Conservation (phyloP, 2,797 vertebrate species). For the Etheostoma nigrum region DNA sequence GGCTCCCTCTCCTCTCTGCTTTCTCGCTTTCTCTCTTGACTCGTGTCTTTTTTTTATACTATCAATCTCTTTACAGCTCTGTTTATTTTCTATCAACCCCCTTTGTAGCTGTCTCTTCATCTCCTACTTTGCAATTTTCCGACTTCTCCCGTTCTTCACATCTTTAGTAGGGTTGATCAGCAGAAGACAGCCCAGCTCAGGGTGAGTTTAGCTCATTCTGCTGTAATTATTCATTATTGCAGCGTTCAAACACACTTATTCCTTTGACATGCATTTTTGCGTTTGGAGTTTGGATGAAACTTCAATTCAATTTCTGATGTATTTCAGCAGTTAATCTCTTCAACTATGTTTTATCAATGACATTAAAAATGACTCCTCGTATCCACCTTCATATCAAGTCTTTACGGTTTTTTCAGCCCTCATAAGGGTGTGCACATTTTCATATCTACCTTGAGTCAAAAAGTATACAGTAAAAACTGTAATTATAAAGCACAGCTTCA, state of each 20-base stretch:
- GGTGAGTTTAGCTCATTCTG: conserved; percentile 31
- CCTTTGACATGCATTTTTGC: conserved; percentile 22
- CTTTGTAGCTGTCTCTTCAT: conserved; percentile 36
- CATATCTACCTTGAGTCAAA: neutral
- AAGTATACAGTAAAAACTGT: neutral
- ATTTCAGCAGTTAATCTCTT: conserved; percentile 31
- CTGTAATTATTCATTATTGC: conserved; percentile 60
- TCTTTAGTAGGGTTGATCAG: conserved; percentile 43
- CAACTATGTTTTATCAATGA: conserved; percentile 15
- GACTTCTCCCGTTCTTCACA: conserved; percentile 18
- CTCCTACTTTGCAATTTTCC: conserved; percentile 36
- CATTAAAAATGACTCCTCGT: conserved; percentile 19
- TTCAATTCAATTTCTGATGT: conserved; percentile 23
- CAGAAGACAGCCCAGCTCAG: conserved; percentile 51
- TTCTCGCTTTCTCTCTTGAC: conserved; percentile 21
- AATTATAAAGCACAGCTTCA: neutral
- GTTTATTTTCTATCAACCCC: conserved; percentile 41
- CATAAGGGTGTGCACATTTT: neutral
- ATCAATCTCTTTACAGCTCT: conserved; percentile 41
- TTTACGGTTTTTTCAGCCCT: neutral
- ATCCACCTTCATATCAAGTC: neutral
- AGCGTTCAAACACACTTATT: conserved; percentile 42
- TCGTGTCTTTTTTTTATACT: conserved; percentile 20
- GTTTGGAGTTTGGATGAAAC: conserved; percentile 30
- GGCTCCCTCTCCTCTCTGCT: conserved; percentile 27